phyloP scores from a whole-genome alignment of 2,113 vertebrate genomes.

The Orientallactaga bullata region DNA sequence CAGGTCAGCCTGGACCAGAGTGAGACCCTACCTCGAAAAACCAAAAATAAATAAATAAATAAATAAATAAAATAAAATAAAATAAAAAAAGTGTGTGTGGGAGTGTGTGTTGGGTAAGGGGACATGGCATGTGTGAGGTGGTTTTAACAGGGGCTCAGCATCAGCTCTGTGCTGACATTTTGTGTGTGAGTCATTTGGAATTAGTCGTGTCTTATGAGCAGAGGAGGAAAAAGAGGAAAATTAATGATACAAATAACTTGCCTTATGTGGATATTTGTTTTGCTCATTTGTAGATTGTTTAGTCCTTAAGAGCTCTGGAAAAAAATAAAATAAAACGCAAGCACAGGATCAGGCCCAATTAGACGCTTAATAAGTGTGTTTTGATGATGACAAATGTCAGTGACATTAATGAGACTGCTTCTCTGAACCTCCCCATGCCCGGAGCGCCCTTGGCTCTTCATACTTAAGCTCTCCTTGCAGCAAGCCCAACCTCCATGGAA shows the following conservation, averaged over 20 bases:
- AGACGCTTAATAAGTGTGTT: slow-evolving; percentile 34
- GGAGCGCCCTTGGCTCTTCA: fast-evolving
- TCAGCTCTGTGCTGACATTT: background rate
- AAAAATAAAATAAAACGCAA: background rate
- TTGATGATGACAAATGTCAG: slow-evolving; percentile 39
- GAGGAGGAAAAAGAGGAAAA: background rate
- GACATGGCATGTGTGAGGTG: background rate
- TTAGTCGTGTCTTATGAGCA: background rate
- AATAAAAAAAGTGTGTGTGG: too few relatives aligned
- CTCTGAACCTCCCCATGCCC: background rate
- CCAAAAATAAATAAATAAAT: too few relatives aligned
- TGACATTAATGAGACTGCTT: background rate
- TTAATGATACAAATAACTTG: background rate
- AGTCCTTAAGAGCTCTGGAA: slow-evolving; percentile 12
- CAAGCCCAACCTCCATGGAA: background rate
- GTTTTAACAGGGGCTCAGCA: background rate
- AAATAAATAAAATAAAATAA: too few relatives aligned
- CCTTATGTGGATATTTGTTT: slow-evolving; percentile 24
- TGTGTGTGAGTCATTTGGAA: background rate
- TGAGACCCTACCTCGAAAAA: too few relatives aligned
- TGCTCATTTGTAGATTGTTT: slow-evolving; percentile 2
- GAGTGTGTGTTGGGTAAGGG: background rate
- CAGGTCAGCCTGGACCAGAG: too few relatives aligned
- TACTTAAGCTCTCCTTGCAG: background rate
- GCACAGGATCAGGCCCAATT: slow-evolving; percentile 31